phyloP scores from a whole-genome alignment of 1,140 invertebrate genomes.

The Ostrea edulis region DNA sequence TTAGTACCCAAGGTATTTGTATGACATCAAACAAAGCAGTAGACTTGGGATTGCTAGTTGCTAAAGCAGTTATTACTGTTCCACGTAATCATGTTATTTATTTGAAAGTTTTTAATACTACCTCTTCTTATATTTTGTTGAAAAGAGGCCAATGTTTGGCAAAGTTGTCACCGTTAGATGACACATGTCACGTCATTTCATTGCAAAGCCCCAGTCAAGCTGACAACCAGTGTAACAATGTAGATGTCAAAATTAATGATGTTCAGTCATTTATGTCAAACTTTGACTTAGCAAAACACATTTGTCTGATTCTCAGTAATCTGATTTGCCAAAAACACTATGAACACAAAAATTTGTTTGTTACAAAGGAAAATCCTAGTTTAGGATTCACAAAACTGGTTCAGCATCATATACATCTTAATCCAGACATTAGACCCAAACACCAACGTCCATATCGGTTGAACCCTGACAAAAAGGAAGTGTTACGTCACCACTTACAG shows the following conservation, averaged over 20 bases:
- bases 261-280: background rate
- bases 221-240: background rate
- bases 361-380: conserved; percentile 47
- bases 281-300: background rate
- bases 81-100: background rate
- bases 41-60: background rate
- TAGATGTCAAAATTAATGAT: background rate
- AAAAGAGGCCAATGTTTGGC: background rate
- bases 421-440: conserved; percentile 43
- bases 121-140: background rate
- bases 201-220: background rate
- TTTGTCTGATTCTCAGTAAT: conserved; percentile 22
- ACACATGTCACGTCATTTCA: background rate
- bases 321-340: background rate
- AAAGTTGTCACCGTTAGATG: conserved; percentile 4
- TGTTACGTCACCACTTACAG: conserved; percentile 47
- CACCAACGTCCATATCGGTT: conserved; percentile 48
- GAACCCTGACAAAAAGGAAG: conserved; percentile 45
- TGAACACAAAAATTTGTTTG: conserved; percentile 48
- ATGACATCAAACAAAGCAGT: background rate
- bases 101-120: conserved; percentile 25
- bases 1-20: conserved; percentile 23
- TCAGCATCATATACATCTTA: conserved; percentile 42
- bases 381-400: conserved; percentile 41
- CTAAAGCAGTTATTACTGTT: conserved; percentile 28